Conservation (phyloP, 2,888 invertebrate species). For the Osmoderma eremita region DNA sequence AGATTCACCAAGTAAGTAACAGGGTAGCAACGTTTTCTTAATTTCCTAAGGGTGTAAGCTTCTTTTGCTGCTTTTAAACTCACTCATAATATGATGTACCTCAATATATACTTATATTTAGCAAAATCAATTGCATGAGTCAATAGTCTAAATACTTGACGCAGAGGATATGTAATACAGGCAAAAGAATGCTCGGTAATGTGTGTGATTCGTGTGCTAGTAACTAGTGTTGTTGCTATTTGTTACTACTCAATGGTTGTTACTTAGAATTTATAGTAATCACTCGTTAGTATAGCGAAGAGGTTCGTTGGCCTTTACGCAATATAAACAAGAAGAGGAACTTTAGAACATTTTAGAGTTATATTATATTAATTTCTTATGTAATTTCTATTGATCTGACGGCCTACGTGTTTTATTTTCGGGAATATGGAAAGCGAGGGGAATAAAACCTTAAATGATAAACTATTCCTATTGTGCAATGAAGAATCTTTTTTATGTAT, state of each 20-base stretch:
- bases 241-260: conserved; percentile 61
- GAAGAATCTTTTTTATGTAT: too few species aligned
- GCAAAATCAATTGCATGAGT: neutral
- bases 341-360: conserved; percentile 29
- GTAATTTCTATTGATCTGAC: conserved; percentile 50
- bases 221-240: conserved; percentile 56
- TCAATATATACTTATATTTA: neutral
- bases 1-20: too few species aligned
- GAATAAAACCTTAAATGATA: neutral
- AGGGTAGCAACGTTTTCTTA: too few species aligned
- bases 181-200: conserved; percentile 13
- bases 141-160: conserved; percentile 24
- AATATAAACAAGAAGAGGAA: conserved; percentile 40
- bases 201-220: conserved; percentile 41
- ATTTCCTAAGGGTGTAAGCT: too few species aligned
- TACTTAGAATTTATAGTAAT: conserved; percentile 55
- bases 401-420: conserved; percentile 50
- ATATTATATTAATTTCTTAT: conserved; percentile 24
- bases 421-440: conserved; percentile 38
- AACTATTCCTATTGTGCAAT: too few species aligned
- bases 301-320: conserved; percentile 40
- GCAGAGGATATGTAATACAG: neutral
- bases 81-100: too few species aligned
- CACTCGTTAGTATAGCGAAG: conserved; percentile 50
- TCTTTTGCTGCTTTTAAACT: too few species aligned